A percentile compares a stretch with the other conserved stretches of the same genome.
These are phyloP conservation scores for Plebejus anna DNA, from an alignment of 2,888 invertebrate genomes.

Conservation along the genomic window DNA sequence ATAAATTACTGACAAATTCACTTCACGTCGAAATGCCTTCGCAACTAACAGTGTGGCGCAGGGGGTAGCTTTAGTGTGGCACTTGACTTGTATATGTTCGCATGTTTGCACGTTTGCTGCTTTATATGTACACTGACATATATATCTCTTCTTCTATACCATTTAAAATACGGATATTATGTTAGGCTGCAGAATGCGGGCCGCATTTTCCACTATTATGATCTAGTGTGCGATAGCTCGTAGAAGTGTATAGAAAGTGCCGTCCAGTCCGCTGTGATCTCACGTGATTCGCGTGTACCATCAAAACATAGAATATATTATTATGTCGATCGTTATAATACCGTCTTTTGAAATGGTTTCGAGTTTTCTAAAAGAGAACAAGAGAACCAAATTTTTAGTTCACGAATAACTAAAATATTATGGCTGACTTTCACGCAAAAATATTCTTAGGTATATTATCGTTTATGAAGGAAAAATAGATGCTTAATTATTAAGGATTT, in stretches of 20 bases:
- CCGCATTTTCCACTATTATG: too few relatives aligned
- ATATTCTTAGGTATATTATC: too few relatives aligned
- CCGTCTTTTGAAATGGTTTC: too few relatives aligned
- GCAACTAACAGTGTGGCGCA: conserved; percentile 51
- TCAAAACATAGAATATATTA: background rate
- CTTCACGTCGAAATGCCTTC: conserved; percentile 47
- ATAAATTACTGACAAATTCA: background rate
- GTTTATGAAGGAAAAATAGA: too few relatives aligned
- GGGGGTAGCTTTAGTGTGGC: conserved; percentile 22
- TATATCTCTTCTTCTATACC: background rate
- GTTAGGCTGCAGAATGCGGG: background rate
- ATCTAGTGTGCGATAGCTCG: background rate
- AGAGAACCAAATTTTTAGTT: too few relatives aligned
- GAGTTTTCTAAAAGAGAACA: too few relatives aligned
- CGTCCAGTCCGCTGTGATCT: too few relatives aligned
- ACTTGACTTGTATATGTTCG: conserved; percentile 2
- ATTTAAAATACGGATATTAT: background rate
- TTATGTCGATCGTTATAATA: too few relatives aligned
- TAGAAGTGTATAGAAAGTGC: background rate
- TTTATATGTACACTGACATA: conserved; percentile 7
- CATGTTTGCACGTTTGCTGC: conserved; percentile 13
- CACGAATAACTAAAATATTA: too few relatives aligned
- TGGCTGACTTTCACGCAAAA: too few relatives aligned
- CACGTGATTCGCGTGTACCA: background rate
- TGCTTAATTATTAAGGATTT: background rate